Conservation (phyloP, 2,888 invertebrate genomes). For the Platycheirus rosarum region DNA sequence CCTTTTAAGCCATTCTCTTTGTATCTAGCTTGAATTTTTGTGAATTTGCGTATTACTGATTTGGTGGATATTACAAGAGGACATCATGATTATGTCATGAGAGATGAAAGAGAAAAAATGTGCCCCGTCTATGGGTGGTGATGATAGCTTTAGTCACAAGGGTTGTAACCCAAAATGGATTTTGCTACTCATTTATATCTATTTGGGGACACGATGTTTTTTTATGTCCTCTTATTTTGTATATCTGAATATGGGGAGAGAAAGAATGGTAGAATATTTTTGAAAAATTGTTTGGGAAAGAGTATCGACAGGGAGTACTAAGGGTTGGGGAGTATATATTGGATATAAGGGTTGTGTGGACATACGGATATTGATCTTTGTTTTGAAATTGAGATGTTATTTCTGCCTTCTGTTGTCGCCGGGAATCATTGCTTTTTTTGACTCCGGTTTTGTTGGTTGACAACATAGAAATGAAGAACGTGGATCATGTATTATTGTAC, state of each 20-base stretch:
- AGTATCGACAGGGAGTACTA: constrained; percentile 39
- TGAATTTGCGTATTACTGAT: too few relatives aligned
- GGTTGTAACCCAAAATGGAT: constrained; percentile 46
- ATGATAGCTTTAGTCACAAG: constrained; percentile 19
- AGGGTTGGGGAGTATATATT: constrained; percentile 39
- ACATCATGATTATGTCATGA: constrained; percentile 47
- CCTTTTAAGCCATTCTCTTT: neutral
- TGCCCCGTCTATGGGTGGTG: neutral
- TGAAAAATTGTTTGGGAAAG: constrained; percentile 66
- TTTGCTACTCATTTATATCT: constrained; percentile 63
- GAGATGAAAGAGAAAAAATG: constrained; percentile 26
- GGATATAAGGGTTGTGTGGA: constrained; percentile 63
- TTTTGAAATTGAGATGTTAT: constrained; percentile 72
- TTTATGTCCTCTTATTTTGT: neutral
- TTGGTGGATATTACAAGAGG: neutral
- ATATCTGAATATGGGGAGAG: constrained; percentile 37
- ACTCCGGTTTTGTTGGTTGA: constrained; percentile 1
- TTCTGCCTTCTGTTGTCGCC: constrained; percentile 55
- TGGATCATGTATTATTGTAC: neutral
- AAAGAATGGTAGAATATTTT: constrained; percentile 47
- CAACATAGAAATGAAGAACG: neutral
- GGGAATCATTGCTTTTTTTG: constrained; percentile 28
- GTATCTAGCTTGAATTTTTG: constrained; percentile 25
- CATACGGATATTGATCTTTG: constrained; percentile 73
- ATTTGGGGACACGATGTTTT: constrained; percentile 39